Percentiles rank a stretch among this genome's conserved stretches.
These are phyloP conservation scores for Sphaeridia pumilis DNA, from an alignment of 2,888 invertebrate species.

Conservation along the genomic window DNA sequence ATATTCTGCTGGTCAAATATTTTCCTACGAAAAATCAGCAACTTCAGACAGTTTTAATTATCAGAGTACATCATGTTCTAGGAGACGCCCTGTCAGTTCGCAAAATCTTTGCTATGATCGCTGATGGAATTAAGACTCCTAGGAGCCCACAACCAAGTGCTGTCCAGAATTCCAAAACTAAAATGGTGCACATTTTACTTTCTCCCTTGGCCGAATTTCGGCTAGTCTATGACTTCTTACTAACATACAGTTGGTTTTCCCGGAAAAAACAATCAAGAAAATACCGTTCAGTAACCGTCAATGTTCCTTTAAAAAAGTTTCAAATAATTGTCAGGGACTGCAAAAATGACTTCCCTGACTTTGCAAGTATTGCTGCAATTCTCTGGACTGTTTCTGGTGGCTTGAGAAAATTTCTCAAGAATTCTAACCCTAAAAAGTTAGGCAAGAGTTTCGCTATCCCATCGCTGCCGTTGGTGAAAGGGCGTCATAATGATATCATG, in stretches of 20 bases:
- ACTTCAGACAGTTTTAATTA: neutral
- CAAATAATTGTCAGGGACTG: neutral
- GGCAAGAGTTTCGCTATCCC: neutral
- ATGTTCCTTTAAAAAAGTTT: neutral
- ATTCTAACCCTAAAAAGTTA: neutral
- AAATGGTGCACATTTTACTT: neutral
- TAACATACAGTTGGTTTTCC: neutral
- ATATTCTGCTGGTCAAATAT: neutral
- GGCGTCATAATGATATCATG: neutral
- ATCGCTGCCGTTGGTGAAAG: neutral
- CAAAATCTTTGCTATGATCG: no score
- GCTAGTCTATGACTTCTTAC: neutral
- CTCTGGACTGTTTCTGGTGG: neutral
- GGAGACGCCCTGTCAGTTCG: neutral
- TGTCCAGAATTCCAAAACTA: no score
- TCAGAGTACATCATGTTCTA: neutral
- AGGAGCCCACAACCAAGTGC: no score
- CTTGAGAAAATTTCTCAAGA: neutral
- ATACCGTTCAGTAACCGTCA: neutral
- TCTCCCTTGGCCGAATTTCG: neutral
- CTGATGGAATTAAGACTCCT: no score
- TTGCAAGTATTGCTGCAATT: neutral
- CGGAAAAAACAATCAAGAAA: neutral
- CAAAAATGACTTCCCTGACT: no score
- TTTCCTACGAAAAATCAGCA: neutral